Conservation (phyloP, 2,888 invertebrate species). For the Agrenia bidenticulata region DNA sequence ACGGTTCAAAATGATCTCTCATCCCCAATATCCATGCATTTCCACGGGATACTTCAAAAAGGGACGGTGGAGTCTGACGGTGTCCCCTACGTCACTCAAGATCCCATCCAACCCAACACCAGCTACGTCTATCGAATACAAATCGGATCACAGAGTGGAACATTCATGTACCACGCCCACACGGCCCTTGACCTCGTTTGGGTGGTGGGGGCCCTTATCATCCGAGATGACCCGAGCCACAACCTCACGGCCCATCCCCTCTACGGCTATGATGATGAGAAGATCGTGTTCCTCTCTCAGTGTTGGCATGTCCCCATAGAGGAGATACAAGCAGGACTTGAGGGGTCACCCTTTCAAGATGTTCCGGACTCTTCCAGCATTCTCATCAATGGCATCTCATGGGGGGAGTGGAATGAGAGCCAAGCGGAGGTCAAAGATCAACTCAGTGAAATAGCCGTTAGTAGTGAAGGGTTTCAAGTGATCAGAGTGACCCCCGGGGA, state of each 20-base stretch:
- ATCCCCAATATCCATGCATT: constrained; percentile 32
- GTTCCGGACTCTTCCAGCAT: constrained; percentile 31
- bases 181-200: constrained; percentile 36
- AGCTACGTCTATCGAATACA: constrained; percentile 34
- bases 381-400: constrained; percentile 36
- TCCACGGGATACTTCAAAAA: constrained; percentile 41
- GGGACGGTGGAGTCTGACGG: constrained; percentile 39
- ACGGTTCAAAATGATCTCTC: background rate
- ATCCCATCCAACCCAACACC: constrained; percentile 34
- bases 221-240: constrained; percentile 14
- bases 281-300: constrained; percentile 15
- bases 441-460: too few species aligned
- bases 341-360: constrained; percentile 29
- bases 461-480: constrained; percentile 32
- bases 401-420: constrained; percentile 26
- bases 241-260: background rate
- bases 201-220: constrained; percentile 40
- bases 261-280: constrained; percentile 23
- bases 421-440: background rate
- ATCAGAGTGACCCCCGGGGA: constrained; percentile 27
- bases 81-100: constrained; percentile 39
- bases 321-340: constrained; percentile 9
- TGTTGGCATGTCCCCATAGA: constrained; percentile 23
- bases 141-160: constrained; percentile 40
- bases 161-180: constrained; percentile 45